phyloP scores from a whole-genome alignment of 64 coral and sea anemone genomes.

The Stichodactyla mertensii region DNA sequence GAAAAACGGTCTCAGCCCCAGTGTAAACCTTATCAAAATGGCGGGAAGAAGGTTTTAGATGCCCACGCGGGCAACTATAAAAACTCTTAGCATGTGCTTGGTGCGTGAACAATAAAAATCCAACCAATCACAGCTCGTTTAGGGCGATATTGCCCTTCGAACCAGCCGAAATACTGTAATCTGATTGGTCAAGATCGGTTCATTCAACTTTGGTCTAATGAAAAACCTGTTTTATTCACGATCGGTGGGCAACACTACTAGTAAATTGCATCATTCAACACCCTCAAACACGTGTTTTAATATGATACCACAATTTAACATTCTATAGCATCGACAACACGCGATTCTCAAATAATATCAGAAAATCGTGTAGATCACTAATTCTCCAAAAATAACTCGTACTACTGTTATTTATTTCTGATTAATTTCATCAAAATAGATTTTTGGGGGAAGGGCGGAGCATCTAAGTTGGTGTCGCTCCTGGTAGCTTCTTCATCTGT shows the following conservation, averaged over 20 bases:
- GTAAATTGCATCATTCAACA: not conserved
- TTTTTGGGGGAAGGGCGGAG: no score
- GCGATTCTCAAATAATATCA: no score
- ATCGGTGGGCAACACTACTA: not conserved
- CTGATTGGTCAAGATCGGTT: not conserved
- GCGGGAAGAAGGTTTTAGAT: conserved; percentile 30
- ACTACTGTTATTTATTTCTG: no score
- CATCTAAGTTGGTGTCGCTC: no score
- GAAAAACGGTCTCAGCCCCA: not conserved
- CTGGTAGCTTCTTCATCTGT: no score
- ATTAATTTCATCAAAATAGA: no score
- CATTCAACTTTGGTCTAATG: not conserved
- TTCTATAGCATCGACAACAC: no score
- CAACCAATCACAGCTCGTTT: conserved; percentile 1
- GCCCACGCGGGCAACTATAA: conserved; percentile 41
- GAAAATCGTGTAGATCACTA: no score
- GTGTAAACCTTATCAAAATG: conserved; percentile 27
- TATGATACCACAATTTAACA: not conserved
- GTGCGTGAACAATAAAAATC: conserved; percentile 10
- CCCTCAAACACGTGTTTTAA: not conserved
- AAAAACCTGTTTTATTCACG: conserved; percentile 14
- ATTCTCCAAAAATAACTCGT: no score
- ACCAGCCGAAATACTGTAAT: not conserved
- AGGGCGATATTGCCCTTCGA: not conserved
- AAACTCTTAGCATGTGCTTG: conserved; percentile 11